Evolutionary conservation across 2,888 invertebrate genomes (phyloP).

Genomic region (Drosophila limbata): DNA sequence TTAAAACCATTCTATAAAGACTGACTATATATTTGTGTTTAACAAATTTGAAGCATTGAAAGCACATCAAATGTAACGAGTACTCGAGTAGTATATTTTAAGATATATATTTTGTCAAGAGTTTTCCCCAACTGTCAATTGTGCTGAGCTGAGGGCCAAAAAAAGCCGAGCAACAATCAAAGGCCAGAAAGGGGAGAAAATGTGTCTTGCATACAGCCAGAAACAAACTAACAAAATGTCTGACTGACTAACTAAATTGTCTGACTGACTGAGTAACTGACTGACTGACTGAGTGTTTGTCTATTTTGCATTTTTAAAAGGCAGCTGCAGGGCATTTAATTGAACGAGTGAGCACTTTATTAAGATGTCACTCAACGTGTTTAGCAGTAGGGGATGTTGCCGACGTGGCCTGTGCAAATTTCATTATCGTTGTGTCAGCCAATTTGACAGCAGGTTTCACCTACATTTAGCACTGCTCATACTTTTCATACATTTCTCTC

Average conservation of each 20-base stretch:
- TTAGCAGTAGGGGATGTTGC: conserved; percentile 45
- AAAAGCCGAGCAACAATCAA: conserved; percentile 17
- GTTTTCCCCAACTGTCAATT: conserved; percentile 7
- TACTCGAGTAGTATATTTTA: neutral
- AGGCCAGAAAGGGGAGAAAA: conserved; percentile 6
- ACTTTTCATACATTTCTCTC: neutral
- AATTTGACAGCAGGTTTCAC: conserved; percentile 77
- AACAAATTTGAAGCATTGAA: conserved; percentile 2
- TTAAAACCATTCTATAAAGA: neutral
- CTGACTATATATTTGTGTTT: neutral
- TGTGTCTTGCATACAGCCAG: conserved; percentile 14
- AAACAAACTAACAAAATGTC: conserved; percentile 31
- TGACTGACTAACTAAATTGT: conserved; percentile 9
- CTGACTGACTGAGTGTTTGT: conserved; percentile 41
- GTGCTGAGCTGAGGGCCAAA: neutral
- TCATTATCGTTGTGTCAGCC: conserved; percentile 75
- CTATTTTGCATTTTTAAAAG: conserved; percentile 59
- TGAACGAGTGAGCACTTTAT: conserved; percentile 80
- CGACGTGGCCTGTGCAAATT: conserved; percentile 69
- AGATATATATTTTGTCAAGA: neutral
- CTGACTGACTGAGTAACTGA: conserved; percentile 34
- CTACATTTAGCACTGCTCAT: conserved; percentile 66
- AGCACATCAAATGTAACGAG: conserved; percentile 1
- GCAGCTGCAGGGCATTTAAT: conserved; percentile 63
- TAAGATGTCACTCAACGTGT: conserved; percentile 77